These are phyloP conservation scores for Corythaixoides concolor DNA, from an alignment of 2,113 vertebrate species.

Conservation along the genomic window DNA sequence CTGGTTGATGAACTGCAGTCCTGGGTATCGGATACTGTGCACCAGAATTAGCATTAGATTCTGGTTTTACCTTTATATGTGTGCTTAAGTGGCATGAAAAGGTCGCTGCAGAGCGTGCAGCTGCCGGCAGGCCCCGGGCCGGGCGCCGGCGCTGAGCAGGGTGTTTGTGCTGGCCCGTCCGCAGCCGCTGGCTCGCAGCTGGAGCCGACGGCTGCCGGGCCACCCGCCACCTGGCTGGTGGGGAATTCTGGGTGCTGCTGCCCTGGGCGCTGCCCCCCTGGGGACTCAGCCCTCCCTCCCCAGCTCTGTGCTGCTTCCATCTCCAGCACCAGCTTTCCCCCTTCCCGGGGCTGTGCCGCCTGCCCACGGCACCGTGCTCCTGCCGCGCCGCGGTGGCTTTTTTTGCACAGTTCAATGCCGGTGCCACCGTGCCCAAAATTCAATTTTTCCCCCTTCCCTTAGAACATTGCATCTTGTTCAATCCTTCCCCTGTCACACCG, in stretches of 20 bases:
- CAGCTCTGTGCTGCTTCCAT: neutral
- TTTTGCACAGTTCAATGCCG: neutral
- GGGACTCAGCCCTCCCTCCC: neutral
- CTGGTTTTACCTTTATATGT: neutral
- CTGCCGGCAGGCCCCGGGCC: neutral
- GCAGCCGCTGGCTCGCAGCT: accelerated
- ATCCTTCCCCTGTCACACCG: conserved; percentile 67
- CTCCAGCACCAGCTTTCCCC: neutral
- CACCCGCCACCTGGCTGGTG: neutral
- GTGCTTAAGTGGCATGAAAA: neutral
- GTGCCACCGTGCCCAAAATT: conserved; percentile 51
- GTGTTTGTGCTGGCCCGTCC: accelerated
- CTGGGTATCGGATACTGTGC: neutral
- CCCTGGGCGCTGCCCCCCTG: neutral
- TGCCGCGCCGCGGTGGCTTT: accelerated
- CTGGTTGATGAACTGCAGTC: neutral
- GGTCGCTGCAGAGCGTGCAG: neutral
- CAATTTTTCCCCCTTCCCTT: conserved; percentile 55
- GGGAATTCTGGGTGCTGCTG: neutral
- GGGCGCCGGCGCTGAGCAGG: accelerated
- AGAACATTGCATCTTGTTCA: conserved; percentile 71
- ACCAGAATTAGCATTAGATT: neutral
- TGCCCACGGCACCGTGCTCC: accelerated
- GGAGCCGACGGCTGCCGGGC: neutral
- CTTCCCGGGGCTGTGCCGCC: accelerated